A percentile compares a stretch with the other conserved stretches of the same genome.
Evolutionary conservation across 2,888 invertebrate species (phyloP).

Genomic region (Drosophila multiciliata): DNA sequence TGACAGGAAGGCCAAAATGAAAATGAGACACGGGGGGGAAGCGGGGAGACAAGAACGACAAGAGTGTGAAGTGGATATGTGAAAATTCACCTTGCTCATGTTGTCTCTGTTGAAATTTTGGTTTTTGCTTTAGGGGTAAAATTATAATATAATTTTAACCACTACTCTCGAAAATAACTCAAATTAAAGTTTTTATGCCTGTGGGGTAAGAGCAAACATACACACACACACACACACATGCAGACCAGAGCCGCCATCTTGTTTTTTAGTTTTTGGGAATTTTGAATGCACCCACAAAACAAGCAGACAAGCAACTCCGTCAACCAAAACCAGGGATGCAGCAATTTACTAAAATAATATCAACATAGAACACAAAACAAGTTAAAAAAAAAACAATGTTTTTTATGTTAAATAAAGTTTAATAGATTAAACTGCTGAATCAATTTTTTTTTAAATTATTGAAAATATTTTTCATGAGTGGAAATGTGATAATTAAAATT

Average conservation of each 20-base stretch:
- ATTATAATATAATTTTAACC: conserved; percentile 73
- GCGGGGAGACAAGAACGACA: not conserved
- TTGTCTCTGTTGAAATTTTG: conserved; percentile 65
- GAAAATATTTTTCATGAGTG: not conserved
- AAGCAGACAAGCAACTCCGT: conserved; percentile 33
- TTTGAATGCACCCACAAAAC: conserved; percentile 56
- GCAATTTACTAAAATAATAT: not conserved
- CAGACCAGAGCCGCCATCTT: conserved; percentile 64
- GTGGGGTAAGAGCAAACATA: conserved; percentile 42
- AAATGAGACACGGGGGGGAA: conserved; percentile 1
- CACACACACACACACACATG: not conserved
- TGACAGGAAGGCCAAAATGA: conserved; percentile 9
- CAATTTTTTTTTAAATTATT: not conserved
- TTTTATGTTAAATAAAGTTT: not conserved
- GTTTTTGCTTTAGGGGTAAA: conserved; percentile 59
- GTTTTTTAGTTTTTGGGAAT: conserved; percentile 72
- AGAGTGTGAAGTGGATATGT: conserved; percentile 9
- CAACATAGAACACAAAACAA: not conserved
- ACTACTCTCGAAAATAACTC: conserved; percentile 71
- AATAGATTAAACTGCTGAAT: not conserved
- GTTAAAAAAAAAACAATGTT: not conserved
- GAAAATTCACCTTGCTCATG: conserved; percentile 29
- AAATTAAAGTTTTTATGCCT: conserved; percentile 75
- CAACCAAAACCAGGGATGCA: conserved; percentile 7
- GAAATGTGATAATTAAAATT: not conserved